phyloP scores from a whole-genome alignment of 2,888 invertebrate species.

The Mesochorus sp. region DNA sequence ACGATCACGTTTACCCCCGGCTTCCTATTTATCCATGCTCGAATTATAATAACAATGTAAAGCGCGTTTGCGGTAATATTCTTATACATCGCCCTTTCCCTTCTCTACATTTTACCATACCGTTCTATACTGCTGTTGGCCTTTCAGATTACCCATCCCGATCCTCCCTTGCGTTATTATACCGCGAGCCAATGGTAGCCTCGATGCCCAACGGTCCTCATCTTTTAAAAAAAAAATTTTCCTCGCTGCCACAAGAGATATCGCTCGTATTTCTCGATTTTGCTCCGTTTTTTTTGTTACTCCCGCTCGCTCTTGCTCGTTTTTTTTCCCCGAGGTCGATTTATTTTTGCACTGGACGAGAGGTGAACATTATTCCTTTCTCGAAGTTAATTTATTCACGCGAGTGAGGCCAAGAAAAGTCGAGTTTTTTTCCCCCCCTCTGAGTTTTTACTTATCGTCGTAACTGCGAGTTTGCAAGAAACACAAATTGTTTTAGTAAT shows the following conservation, averaged over 20 bases:
- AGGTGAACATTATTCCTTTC: neutral
- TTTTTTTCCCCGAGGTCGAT: neutral
- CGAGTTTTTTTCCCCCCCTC: no score
- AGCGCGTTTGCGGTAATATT: constrained; percentile 67
- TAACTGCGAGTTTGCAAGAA: no score
- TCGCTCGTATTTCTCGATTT: constrained; percentile 5
- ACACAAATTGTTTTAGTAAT: no score
- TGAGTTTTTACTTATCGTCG: no score
- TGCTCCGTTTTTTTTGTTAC: neutral
- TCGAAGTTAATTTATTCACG: neutral
- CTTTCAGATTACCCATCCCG: constrained; percentile 15
- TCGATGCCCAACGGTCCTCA: neutral
- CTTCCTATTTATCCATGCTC: constrained; percentile 80
- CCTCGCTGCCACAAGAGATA: neutral
- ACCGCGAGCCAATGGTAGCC: constrained; percentile 32
- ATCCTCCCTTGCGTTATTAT: constrained; percentile 42
- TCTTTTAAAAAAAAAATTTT: no score
- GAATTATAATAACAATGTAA: constrained; percentile 81
- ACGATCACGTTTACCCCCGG: constrained; percentile 79
- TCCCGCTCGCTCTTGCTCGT: neutral
- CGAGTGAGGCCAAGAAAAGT: neutral
- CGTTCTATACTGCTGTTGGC: neutral
- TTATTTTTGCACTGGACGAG: neutral
- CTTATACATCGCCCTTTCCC: constrained; percentile 30
- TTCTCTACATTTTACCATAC: neutral